Evolutionary conservation across 2,888 invertebrate genomes (phyloP).

Genomic region (Athetis lepigone): DNA sequence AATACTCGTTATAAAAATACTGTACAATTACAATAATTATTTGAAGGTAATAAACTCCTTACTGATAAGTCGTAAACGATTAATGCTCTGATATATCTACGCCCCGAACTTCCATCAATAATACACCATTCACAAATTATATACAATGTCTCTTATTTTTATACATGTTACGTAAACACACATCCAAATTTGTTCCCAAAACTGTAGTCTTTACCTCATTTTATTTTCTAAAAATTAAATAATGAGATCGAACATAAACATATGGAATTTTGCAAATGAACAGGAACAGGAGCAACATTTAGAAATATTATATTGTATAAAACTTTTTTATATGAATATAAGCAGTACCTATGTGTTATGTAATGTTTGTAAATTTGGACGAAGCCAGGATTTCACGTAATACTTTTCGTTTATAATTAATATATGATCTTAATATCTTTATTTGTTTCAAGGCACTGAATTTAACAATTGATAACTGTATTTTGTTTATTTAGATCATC

Average conservation of each 20-base stretch:
- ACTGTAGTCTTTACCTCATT: constrained; percentile 90
- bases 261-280: constrained; percentile 84
- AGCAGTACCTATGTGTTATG: constrained; percentile 67
- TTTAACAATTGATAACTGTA: constrained; percentile 85
- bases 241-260: constrained; percentile 90
- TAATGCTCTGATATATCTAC: constrained; percentile 82
- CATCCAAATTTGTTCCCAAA: constrained; percentile 90
- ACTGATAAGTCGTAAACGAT: constrained; percentile 82
- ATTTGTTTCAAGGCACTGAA: constrained; percentile 88
- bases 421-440: constrained; percentile 82
- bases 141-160: constrained; percentile 86
- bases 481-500: constrained; percentile 82
- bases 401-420: constrained; percentile 77
- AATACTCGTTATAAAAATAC: constrained; percentile 90
- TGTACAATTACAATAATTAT: constrained; percentile 89
- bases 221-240: constrained; percentile 90
- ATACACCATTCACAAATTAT: constrained; percentile 89
- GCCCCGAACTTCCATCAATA: constrained; percentile 78
- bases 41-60: constrained; percentile 86
- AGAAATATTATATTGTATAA: constrained; percentile 67
- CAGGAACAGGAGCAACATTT: constrained; percentile 69
- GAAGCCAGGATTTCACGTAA: constrained; percentile 72
- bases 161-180: constrained; percentile 89
- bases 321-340: constrained; percentile 68
- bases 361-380: constrained; percentile 75